Conservation (phyloP, 2,797 vertebrate species). For the Brachyalestes nurse region DNA sequence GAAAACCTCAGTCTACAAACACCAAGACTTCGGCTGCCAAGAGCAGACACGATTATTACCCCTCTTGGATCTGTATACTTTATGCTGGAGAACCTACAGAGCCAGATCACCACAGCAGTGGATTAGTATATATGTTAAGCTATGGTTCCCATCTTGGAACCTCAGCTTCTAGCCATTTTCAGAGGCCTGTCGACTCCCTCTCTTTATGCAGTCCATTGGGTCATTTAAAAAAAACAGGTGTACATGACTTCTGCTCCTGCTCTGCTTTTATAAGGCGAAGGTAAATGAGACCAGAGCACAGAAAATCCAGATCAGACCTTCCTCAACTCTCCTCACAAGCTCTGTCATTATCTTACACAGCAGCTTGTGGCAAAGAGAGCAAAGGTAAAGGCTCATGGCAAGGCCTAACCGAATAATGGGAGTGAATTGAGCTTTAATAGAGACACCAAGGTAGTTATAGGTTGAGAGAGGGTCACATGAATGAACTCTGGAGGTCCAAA, state of each 20-base stretch:
- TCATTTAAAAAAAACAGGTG: constrained; percentile 31
- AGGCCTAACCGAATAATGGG: background rate
- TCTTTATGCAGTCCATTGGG: constrained; percentile 24
- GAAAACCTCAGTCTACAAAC: background rate
- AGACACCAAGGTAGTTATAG: constrained; percentile 39
- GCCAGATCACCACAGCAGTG: constrained; percentile 8
- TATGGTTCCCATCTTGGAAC: background rate
- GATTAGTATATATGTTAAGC: background rate
- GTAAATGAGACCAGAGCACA: background rate
- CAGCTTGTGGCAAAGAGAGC: constrained; percentile 12
- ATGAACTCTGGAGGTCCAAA: constrained; percentile 38
- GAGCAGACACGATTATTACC: background rate
- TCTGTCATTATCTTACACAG: constrained; percentile 10
- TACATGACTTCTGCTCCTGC: constrained; percentile 31
- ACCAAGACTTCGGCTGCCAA: constrained; percentile 16
- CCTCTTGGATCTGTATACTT: constrained; percentile 24
- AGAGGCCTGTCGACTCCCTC: background rate
- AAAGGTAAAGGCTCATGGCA: background rate
- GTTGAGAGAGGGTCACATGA: constrained; percentile 23
- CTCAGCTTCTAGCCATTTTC: background rate
- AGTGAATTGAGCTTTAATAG: constrained; percentile 44
- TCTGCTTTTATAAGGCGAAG: constrained; percentile 11
- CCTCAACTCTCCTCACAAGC: constrained; percentile 23
- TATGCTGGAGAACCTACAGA: constrained; percentile 8
- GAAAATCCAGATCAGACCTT: constrained; percentile 25